Percentiles rank a stretch among this genome's conserved stretches.
These are phyloP conservation scores for Empidonax alnorum DNA, from an alignment of 2,113 vertebrate species.

Conservation along the genomic window DNA sequence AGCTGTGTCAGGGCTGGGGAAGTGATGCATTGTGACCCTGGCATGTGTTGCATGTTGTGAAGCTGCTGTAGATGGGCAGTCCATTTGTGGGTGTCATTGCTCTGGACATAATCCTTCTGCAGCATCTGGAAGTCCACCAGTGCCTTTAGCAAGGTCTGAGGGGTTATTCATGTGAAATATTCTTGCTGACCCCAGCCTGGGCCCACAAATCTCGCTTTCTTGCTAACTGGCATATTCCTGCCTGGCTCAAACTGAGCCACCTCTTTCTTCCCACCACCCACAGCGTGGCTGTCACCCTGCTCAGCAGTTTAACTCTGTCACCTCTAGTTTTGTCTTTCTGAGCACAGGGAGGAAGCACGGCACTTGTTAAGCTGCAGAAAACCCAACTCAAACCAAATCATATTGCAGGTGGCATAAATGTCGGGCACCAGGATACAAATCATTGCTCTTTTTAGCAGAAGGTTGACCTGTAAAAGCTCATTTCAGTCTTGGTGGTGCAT, in stretches of 20 bases:
- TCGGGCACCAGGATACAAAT: neutral
- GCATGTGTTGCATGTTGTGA: neutral
- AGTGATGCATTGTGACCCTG: neutral
- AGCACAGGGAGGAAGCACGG: neutral
- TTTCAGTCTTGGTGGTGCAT: neutral
- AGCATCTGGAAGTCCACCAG: neutral
- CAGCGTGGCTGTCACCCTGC: rapidly evolving
- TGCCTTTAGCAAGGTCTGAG: neutral
- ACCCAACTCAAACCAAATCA: rapidly evolving
- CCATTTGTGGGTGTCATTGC: neutral
- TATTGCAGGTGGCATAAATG: neutral
- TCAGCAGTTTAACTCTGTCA: neutral
- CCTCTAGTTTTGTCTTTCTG: neutral
- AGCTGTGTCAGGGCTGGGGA: neutral
- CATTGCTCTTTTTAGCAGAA: neutral
- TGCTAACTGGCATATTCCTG: neutral
- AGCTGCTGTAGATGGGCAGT: neutral
- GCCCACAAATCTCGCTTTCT: neutral
- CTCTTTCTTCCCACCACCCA: neutral
- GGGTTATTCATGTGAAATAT: neutral
- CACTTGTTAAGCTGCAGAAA: neutral
- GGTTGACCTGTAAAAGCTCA: neutral
- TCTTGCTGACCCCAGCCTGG: neutral
- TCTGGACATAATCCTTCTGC: neutral
- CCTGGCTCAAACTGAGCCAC: neutral